Percentiles rank a stretch among this genome's conserved stretches.
Conservation (phyloP, 35 echinoderm and acorn worm genomes). For the Chiridota heheva region DNA sequence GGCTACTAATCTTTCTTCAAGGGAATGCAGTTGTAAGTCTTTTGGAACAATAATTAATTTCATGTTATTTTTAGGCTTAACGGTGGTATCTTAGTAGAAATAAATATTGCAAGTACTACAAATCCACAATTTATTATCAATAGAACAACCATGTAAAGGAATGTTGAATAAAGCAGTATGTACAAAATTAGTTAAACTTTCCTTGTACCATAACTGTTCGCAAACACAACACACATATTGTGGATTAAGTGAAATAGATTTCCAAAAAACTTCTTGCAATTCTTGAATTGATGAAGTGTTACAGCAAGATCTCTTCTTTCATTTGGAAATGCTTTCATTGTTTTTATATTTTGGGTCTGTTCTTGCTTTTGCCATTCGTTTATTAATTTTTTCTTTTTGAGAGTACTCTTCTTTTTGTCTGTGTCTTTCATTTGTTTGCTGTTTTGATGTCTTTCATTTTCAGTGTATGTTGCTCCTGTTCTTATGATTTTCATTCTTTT, state of each 20-base stretch:
- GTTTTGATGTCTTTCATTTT: slow-evolving; percentile 14
- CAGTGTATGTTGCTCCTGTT: neutral
- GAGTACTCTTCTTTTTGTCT: neutral
- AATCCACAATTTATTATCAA: neutral
- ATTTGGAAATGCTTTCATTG: neutral
- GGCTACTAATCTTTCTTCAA: slow-evolving; percentile 40
- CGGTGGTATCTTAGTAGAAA: neutral
- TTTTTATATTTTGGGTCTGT: neutral
- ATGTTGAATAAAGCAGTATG: too few relatives aligned
- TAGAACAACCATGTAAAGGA: neutral
- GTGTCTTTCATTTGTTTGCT: neutral
- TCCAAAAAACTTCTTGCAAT: neutral
- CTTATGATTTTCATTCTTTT: neutral
- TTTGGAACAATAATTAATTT: slow-evolving; percentile 11
- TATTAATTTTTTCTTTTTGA: neutral
- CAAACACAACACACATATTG: slow-evolving; percentile 38
- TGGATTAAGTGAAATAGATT: slow-evolving; percentile 29
- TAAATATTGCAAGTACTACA: slow-evolving; percentile 28
- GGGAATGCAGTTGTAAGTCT: slow-evolving; percentile 13
- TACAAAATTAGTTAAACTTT: slow-evolving; percentile 1
- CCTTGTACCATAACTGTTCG: slow-evolving; percentile 48
- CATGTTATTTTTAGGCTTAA: slow-evolving; percentile 7
- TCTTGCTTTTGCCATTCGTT: slow-evolving; percentile 20
- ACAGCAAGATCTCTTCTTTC: neutral
- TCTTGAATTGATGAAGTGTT: neutral